Percentiles rank a stretch among this genome's conserved stretches.
Evolutionary conservation across 2,888 invertebrate species (phyloP).

Genomic region (Coleophora deauratella): DNA sequence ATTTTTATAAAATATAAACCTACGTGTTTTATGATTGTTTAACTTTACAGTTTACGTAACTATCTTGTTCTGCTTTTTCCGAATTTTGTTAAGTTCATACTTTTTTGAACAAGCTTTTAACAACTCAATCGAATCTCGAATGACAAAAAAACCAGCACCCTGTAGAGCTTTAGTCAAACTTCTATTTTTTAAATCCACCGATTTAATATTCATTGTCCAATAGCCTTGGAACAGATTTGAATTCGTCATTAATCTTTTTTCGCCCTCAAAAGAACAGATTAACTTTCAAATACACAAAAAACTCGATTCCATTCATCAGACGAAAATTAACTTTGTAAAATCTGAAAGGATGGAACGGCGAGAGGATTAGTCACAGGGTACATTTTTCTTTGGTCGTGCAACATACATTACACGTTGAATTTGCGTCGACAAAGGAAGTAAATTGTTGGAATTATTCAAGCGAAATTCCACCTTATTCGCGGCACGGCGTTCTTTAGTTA

Average conservation of each 20-base stretch:
- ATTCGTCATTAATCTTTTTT: background rate
- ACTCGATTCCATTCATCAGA: background rate
- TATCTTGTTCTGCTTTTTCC: too few species aligned
- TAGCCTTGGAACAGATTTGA: background rate
- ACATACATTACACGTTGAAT: conserved; percentile 21
- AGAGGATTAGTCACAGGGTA: conserved; percentile 8
- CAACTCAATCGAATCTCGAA: too few species aligned
- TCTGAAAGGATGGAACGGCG: background rate
- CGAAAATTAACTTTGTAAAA: background rate
- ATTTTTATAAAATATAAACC: too few species aligned
- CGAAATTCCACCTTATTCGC: conserved; percentile 23
- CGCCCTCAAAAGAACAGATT: background rate
- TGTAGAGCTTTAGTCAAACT: too few species aligned
- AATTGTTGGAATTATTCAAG: conserved; percentile 26
- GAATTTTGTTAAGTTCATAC: too few species aligned
- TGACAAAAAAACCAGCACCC: too few species aligned
- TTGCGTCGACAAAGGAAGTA: conserved; percentile 17
- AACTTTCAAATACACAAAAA: too few species aligned
- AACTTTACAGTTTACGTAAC: too few species aligned
- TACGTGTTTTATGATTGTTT: too few species aligned
- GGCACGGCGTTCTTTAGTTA: conserved; percentile 17
- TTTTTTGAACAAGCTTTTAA: too few species aligned
- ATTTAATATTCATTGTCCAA: background rate
- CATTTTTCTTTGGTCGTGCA: conserved; percentile 22
- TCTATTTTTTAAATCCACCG: background rate